These are phyloP conservation scores for Trachythela sp. DNA, from an alignment of 64 coral and sea anemone species.

Conservation along the genomic window DNA sequence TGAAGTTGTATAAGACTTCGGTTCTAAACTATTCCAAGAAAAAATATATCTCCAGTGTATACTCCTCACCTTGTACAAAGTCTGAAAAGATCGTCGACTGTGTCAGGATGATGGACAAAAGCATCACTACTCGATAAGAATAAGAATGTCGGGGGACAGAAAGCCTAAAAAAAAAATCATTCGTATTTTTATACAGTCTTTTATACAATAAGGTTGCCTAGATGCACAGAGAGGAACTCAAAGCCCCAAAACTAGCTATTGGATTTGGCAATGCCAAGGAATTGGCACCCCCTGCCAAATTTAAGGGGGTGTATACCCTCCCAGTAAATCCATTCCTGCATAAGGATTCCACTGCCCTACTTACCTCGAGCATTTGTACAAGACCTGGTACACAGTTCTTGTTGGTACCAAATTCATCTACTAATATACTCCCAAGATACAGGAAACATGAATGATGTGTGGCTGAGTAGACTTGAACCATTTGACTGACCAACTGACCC, in stretches of 20 bases:
- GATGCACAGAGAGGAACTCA: too few species aligned
- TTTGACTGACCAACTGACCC: background rate
- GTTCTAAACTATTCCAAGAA: background rate
- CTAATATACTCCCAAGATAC: slow-evolving; percentile 13
- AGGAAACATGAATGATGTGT: slow-evolving; percentile 1
- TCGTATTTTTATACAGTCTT: too few species aligned
- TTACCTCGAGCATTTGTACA: slow-evolving; percentile 16
- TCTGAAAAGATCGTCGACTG: slow-evolving; percentile 83
- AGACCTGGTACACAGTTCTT: background rate
- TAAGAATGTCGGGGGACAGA: slow-evolving; percentile 72
- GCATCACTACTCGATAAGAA: slow-evolving; percentile 62
- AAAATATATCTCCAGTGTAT: background rate
- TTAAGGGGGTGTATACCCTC: too few species aligned
- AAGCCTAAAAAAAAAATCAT: slow-evolving; percentile 39
- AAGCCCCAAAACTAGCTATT: too few species aligned
- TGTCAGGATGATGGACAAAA: slow-evolving; percentile 78
- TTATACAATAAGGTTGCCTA: too few species aligned
- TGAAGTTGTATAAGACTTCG: background rate
- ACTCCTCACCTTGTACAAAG: slow-evolving; percentile 64
- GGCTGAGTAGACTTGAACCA: background rate
- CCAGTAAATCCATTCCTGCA: too few species aligned
- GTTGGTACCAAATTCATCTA: background rate
- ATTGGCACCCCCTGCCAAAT: too few species aligned
- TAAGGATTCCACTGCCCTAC: too few species aligned
- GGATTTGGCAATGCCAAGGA: too few species aligned